These are phyloP conservation scores for Sitophilus oryzae DNA, from an alignment of 1,140 invertebrate species.

Conservation along the genomic window DNA sequence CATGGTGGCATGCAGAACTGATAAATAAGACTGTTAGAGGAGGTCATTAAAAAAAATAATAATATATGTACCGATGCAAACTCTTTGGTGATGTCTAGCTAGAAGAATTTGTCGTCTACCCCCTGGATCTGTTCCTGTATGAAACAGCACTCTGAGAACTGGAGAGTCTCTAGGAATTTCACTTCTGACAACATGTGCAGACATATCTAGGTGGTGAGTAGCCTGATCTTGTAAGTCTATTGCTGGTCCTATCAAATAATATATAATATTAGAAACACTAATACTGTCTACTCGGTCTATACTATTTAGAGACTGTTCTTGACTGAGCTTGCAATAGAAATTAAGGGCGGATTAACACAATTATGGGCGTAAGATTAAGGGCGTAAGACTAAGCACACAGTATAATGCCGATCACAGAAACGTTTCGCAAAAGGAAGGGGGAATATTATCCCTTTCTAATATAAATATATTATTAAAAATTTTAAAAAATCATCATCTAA, in stretches of 20 bases:
- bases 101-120: slow-evolving; percentile 50
- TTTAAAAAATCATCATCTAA: no score
- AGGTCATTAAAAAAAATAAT: neutral
- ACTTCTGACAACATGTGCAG: slow-evolving; percentile 81
- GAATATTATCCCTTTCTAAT: no score
- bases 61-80: slow-evolving; percentile 54
- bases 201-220: slow-evolving; percentile 76
- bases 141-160: slow-evolving; percentile 81
- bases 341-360: no score
- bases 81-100: slow-evolving; percentile 53
- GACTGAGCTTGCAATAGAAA: no score
- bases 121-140: slow-evolving; percentile 74
- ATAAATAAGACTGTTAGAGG: neutral
- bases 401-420: no score
- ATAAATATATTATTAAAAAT: no score
- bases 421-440: no score
- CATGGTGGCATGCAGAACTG: slow-evolving; percentile 62
- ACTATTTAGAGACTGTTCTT: no score
- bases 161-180: slow-evolving; percentile 79
- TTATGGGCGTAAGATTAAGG: no score
- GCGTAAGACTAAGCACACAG: no score
- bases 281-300: no score
- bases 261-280: no score
- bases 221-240: slow-evolving; percentile 63
- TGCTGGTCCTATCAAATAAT: slow-evolving; percentile 40